Evolutionary conservation across 1,140 invertebrate species (phyloP), one percentile per base, ranked within the genome.

Genomic region (Ceratina australensis): DNA sequence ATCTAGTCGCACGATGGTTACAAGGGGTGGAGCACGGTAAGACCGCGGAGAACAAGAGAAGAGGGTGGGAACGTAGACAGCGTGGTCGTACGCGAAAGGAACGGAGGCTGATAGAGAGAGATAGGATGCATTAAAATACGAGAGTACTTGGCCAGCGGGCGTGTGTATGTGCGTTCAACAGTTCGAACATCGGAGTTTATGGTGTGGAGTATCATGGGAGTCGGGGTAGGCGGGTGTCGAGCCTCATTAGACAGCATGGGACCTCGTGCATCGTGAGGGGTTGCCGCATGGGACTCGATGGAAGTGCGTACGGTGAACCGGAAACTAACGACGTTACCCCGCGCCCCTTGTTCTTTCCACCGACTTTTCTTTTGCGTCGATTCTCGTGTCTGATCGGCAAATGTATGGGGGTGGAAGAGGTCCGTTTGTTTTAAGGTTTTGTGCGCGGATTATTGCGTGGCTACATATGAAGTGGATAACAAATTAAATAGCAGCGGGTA

Each of bases 241-340:
- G 87, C 80, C 87, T 89, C 88, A 89, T 88, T 89, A 89, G 87
- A 89, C 87, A 86, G 69, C 81, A 81, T 77, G 81, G 78, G 83
- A 88, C 79, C 83, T 76, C 80, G 72, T 87, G 80, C 74, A 81
- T 83, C 76, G 81, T 42, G 69, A 79, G 73, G 79, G 64, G 61
- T 72, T 57, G 68, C 60, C 74, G 66, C 72, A 57, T 83, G 72
- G 78, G 78, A 85, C 72, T 85, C 73, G 64, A 69, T 81, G 50
- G 72, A 79, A 79, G 76, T 71, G 78, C 76, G 68, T 71, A 86
- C 83, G 81, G 64, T 74, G 77, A 85, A 83, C 84, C 79, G 87
- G 81, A 83, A 86, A 87, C 84, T 86, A 87, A 88, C 83, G 68
- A 86, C 69, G 64, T 88, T 86, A 87, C 80, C 68, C 68, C 59